These are phyloP conservation scores for Balearica regulorum DNA, from an alignment of 2,797 vertebrate species.

Conservation along the genomic window DNA sequence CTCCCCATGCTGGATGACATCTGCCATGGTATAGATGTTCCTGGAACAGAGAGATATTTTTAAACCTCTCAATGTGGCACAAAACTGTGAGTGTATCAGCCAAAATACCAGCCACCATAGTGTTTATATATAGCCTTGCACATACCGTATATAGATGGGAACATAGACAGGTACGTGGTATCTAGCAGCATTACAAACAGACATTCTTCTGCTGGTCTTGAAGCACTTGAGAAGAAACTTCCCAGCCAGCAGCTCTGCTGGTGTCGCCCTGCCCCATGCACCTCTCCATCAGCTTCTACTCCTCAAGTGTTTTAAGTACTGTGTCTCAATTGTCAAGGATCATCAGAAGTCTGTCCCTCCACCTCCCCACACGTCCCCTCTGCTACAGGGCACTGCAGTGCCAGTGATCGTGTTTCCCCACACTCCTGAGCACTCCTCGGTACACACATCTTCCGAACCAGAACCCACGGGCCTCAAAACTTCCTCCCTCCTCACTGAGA, in stretches of 20 bases:
- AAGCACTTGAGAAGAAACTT: constrained; percentile 22
- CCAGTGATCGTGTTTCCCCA: not conserved
- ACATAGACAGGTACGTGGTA: constrained; percentile 31
- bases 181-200: constrained; percentile 11
- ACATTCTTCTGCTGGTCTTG: not conserved
- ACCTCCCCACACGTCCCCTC: too few species aligned
- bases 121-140: constrained; percentile 60
- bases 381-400: not conserved
- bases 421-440: not conserved
- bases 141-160: constrained; percentile 42
- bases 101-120: constrained; percentile 67
- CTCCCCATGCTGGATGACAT: constrained; percentile 27
- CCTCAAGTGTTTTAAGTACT: not conserved
- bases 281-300: not conserved
- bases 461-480: not conserved
- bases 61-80: constrained; percentile 58
- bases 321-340: not conserved
- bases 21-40: constrained; percentile 51
- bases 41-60: constrained; percentile 67
- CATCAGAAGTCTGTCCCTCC: not conserved
- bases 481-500: not conserved
- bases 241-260: not conserved
- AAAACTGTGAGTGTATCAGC: constrained; percentile 69
- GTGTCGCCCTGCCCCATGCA: not conserved
- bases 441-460: not conserved